Percentiles rank a stretch among this genome's conserved stretches.
Evolutionary conservation across 2,113 vertebrate species (phyloP).

Genomic region (Rutilus rutilus): DNA sequence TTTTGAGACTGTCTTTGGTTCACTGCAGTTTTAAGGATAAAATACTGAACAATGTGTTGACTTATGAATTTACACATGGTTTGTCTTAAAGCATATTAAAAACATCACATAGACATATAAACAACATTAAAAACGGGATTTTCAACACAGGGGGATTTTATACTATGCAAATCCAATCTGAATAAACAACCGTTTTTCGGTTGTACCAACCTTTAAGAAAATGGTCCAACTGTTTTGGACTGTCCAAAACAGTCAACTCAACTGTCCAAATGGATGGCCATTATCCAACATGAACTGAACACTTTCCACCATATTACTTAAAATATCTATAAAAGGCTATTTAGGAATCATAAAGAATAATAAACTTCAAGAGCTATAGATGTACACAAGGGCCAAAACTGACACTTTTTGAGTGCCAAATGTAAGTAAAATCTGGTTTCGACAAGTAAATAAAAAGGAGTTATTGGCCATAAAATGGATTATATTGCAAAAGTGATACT

Average conservation of each 20-base stretch:
- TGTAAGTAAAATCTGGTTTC: not conserved
- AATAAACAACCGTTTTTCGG: not conserved
- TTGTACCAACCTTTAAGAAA: not conserved
- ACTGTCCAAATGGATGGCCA: not conserved
- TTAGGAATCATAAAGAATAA: not conserved
- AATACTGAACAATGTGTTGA: no score
- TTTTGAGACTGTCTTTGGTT: no score
- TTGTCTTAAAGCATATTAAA: no score
- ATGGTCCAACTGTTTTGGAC: no score
- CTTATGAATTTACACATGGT: no score
- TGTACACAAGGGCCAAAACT: not conserved
- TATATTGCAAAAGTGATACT: not conserved
- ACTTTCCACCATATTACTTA: not conserved
- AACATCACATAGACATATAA: no score
- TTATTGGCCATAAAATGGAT: not conserved
- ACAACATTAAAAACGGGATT: no score
- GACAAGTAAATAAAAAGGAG: not conserved
- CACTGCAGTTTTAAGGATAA: no score
- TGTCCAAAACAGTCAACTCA: not conserved
- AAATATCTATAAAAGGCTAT: not conserved
- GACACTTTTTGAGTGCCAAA: not conserved
- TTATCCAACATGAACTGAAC: not conserved
- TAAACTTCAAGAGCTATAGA: not conserved
- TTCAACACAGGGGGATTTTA: not conserved
- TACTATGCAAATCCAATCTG: not conserved